Percentiles rank a stretch among this genome's conserved stretches.
Evolutionary conservation across 2,113 vertebrate species (phyloP).

Genomic region (Macaca nemestrina): DNA sequence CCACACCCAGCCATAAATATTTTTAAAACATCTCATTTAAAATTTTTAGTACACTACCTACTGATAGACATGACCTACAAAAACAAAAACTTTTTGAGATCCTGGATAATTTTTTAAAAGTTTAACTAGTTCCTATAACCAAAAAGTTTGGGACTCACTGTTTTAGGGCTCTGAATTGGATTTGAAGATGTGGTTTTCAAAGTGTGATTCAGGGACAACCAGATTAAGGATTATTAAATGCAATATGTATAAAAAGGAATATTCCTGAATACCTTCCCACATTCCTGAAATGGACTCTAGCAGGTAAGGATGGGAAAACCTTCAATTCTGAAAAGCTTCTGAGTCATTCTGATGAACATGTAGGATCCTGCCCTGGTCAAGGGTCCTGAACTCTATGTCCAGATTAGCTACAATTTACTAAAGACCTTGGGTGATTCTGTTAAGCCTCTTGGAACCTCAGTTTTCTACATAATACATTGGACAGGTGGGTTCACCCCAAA

Average conservation of each 20-base stretch:
- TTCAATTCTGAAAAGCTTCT: neutral
- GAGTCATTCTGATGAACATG: neutral
- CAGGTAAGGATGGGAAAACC: neutral
- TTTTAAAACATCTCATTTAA: neutral
- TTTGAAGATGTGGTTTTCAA: slow-evolving; percentile 27
- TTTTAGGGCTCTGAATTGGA: neutral
- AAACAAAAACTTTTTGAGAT: slow-evolving; percentile 4
- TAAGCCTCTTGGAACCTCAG: neutral
- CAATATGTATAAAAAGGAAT: neutral
- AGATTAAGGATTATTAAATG: neutral
- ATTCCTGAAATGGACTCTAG: neutral
- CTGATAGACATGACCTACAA: neutral
- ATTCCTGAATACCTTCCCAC: neutral
- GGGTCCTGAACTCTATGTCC: neutral
- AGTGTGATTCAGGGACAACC: neutral
- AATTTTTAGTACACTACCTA: neutral
- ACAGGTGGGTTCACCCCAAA: neutral
- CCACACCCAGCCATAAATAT: neutral
- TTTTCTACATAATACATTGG: neutral
- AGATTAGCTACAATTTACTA: neutral
- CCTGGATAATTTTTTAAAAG: neutral
- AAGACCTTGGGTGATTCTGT: slow-evolving; percentile 23
- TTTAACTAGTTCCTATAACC: neutral
- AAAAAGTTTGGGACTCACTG: neutral
- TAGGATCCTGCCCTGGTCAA: neutral